Percentiles rank a stretch among this genome's conserved stretches.
These are phyloP conservation scores for Chloropsis hardwickii DNA, from an alignment of 2,113 vertebrate genomes.

Conservation along the genomic window DNA sequence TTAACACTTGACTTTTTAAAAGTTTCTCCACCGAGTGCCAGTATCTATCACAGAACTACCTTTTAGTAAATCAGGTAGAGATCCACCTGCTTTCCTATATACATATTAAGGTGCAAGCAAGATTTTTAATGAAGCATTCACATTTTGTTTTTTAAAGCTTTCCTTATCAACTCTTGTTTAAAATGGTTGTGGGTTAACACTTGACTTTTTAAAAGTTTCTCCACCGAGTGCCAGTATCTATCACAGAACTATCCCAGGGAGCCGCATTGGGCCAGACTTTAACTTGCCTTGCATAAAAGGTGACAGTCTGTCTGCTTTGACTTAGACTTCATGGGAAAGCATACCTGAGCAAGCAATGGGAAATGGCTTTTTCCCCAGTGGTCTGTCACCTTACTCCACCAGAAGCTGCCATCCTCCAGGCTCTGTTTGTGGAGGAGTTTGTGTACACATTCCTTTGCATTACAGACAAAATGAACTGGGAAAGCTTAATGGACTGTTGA, in stretches of 20 bases:
- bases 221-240: background rate
- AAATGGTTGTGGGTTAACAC: background rate
- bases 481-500: conserved; percentile 14
- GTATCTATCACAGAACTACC: background rate
- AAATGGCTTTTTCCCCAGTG: background rate
- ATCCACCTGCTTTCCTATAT: background rate
- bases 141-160: background rate
- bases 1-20: background rate
- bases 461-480: background rate
- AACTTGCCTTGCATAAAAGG: background rate
- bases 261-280: background rate
- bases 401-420: background rate
- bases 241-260: background rate
- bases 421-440: background rate
- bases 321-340: background rate
- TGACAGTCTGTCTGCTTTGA: background rate
- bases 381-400: background rate
- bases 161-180: background rate
- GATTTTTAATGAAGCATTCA: background rate
- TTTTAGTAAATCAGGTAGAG: no score
- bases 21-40: background rate
- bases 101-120: background rate
- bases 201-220: background rate
- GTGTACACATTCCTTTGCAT: background rate
- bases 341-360: background rate